Base-by-base conservation (phyloP, 2,797 vertebrate genomes). In the Crenichthys baileyi region DNA sequence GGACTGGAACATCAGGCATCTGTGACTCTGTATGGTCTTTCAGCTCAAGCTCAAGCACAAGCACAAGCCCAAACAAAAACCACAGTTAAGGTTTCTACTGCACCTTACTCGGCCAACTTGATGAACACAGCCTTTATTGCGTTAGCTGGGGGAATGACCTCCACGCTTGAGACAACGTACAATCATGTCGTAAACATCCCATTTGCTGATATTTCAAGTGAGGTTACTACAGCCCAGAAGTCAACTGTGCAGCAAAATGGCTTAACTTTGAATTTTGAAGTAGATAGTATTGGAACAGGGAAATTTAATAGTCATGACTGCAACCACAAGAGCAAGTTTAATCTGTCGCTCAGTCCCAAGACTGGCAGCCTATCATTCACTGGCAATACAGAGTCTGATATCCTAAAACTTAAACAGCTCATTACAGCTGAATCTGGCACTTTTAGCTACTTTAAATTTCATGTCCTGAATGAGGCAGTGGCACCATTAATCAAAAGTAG, bases 331-430 rank as follows among this genome's bases (percentile, higher is more conserved):
- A 94, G 94, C 84, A 85, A 92, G 4, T 26, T 96, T 63, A 73
- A 93, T 5, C 88, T 96, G 55, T 93, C 89, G 29, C 79, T 96
- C n/a, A 93, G 81, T 82, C 94, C 97, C 61, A 85, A 53, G 2
- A 83, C 82, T 39, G 7, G 88, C 55, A 95, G 91, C 26, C 65
- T 97, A 73, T 92, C 90, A 22, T 93, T 97, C 78, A 84, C 85
- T 74, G 93, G 95, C 70, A 94, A 94, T 81, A 96, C 97, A 80
- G 95, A 94, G 74, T 95, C 94, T 81, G 83, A 93, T n/a, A 86
- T 93, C 44, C 29, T 98, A 44, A 97, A 96, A 89, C 87, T 97
- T 77, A 97, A 95, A 85, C 96, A 99, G 90, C 94, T 81, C 46
- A 3, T 97, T 18, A 85, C 55, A 71, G 96, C 89, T 80, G 96